Evolutionary conservation across 2,888 invertebrate species (phyloP), one percentile per base, ranked within the genome.

Genomic region (Melieria picta): DNA sequence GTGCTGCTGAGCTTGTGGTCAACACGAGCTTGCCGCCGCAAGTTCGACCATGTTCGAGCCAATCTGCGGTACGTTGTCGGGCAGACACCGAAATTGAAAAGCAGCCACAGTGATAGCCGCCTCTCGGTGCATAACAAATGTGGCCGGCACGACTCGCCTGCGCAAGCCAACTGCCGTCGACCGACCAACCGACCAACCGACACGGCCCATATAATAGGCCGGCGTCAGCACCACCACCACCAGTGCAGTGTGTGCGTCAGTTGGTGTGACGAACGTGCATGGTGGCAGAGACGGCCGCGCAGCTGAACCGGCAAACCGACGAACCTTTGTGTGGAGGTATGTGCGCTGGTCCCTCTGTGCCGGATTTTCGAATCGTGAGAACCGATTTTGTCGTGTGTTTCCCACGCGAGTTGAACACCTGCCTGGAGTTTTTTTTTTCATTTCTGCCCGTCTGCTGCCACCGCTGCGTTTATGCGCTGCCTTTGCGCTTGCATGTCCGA

Each of bases 381-480:
- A 86, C 85, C 82, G 83, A 86, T 85, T 84, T 85, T 86, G 86
- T 86, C 86, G 86, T 86, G 86, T 86, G 86, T 86, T 86, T 86
- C 86, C 86, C 86, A 86, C 86, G 86, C 86, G 86, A 86, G 83
- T 84, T 82, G 86, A 85, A 86, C 86, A 86, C 86, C 86, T 86
- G 86, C 86, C 85, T 78, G 65, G 77, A 76, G 78, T 79, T 77
- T 77, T 77, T 74, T 52, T 60, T 56, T 58, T 58, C 11, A n/a
- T 57, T 58, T 30, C 60, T 68, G 62, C 43, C 30, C n/a, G 50
- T 48, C 45, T 43, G 64, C 43, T 61, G 69, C 50, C 13, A 43
- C 48, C 60, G 58, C 60, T 67, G 58, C 60, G 58, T 45, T 65
- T 46, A 50, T 63, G 6, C 45, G 16, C 13, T 11, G 48, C 10